These are phyloP conservation scores for Daphoenositta chrysoptera DNA, from an alignment of 2,113 vertebrate species.

Conservation along the genomic window DNA sequence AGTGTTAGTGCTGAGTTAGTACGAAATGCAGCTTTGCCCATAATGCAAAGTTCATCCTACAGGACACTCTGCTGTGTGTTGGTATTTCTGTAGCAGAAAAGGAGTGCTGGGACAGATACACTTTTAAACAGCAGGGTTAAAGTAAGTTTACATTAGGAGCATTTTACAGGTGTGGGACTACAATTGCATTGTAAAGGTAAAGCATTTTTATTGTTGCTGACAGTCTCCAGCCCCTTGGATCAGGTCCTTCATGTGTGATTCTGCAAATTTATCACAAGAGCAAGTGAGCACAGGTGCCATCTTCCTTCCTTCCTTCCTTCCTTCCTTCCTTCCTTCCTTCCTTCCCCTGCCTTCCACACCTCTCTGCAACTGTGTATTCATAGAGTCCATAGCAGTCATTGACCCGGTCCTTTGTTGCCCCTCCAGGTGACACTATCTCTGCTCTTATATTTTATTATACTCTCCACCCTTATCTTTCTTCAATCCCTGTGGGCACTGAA, in stretches of 20 bases:
- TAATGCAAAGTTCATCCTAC: background rate
- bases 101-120: background rate
- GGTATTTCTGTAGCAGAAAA: background rate
- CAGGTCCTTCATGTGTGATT: background rate
- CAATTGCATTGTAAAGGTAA: background rate
- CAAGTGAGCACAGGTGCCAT: background rate
- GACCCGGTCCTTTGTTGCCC: background rate
- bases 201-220: background rate
- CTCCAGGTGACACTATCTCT: background rate
- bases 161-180: background rate
- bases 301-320: background rate
- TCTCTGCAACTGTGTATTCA: background rate
- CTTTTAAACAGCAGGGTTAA: background rate
- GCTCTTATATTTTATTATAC: background rate
- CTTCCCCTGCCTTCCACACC: background rate
- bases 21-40: background rate
- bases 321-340: background rate
- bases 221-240: background rate
- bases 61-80: background rate
- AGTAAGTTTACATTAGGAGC: background rate
- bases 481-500: background rate
- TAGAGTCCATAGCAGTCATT: background rate
- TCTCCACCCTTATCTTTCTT: background rate
- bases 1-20: background rate
- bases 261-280: background rate